A percentile compares a stretch with the other conserved stretches of the same genome.
These are phyloP conservation scores for Agapornis roseicollis DNA, from an alignment of 2,113 vertebrate genomes.

Conservation along the genomic window DNA sequence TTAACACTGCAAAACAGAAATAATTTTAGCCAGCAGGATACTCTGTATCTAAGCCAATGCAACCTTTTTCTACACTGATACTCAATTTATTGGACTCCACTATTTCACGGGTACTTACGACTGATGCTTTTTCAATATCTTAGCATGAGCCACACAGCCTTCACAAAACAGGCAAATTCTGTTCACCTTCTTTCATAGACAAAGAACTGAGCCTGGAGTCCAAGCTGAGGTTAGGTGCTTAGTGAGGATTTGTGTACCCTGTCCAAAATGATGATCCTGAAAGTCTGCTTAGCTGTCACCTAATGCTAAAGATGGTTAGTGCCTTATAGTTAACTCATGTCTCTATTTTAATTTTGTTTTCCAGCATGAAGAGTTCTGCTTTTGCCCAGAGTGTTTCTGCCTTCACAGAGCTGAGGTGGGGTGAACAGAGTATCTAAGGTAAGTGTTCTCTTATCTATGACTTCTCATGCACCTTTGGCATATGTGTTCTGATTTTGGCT, in stretches of 20 bases:
- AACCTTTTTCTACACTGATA: neutral
- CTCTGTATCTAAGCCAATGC: neutral
- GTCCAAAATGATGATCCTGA: neutral
- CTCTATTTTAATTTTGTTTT: neutral
- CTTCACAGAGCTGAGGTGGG: neutral
- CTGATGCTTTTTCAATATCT: neutral
- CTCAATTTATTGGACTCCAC: neutral
- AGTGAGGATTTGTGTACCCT: neutral
- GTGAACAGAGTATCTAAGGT: neutral
- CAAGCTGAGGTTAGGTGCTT: neutral
- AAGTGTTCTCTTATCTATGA: neutral
- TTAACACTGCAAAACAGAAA: neutral
- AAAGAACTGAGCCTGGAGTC: neutral
- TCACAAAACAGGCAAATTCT: neutral
- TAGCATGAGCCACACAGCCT: neutral
- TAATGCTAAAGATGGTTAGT: neutral
- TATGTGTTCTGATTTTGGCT: neutral
- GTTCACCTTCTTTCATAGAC: fast-evolving
- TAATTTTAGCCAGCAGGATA: neutral
- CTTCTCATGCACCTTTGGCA: neutral
- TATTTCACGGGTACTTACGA: neutral
- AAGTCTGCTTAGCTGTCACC: neutral
- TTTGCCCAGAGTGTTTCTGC: neutral
- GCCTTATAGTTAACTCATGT: neutral
- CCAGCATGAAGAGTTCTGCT: neutral